Evolutionary conservation across 2,113 vertebrate species (phyloP).

Genomic region (Triplophysa rosa): DNA sequence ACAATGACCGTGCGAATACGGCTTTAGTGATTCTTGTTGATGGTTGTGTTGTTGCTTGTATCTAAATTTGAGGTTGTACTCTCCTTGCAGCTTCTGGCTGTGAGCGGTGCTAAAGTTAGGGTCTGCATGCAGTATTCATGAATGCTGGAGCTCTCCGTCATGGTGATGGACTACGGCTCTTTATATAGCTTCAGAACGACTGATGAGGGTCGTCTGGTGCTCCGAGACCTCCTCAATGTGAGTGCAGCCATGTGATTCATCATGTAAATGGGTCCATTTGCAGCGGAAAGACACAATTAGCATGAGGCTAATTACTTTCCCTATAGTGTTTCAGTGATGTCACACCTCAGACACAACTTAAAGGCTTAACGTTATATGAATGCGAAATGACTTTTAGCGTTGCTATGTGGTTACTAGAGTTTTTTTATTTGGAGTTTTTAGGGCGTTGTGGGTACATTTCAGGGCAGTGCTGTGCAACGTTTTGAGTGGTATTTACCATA

Average conservation of each 20-base stretch:
- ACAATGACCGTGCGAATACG: too few relatives aligned
- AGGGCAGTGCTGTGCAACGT: background rate
- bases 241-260: slow-evolving; percentile 28
- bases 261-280: slow-evolving; percentile 30
- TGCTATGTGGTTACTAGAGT: slow-evolving; percentile 1
- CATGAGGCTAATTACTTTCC: slow-evolving; percentile 21
- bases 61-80: slow-evolving; percentile 10
- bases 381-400: background rate
- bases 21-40: background rate
- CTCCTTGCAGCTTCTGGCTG: slow-evolving; percentile 14
- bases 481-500: background rate
- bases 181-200: slow-evolving; percentile 68
- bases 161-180: slow-evolving; percentile 69
- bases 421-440: background rate
- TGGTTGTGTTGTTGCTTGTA: background rate
- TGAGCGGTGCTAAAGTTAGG: slow-evolving; percentile 50
- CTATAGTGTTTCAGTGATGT: slow-evolving; percentile 5
- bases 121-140: slow-evolving; percentile 50
- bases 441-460: background rate
- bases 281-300: slow-evolving; percentile 16
- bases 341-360: background rate
- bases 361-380: background rate
- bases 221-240: slow-evolving; percentile 17
- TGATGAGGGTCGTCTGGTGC: slow-evolving; percentile 67
- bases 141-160: slow-evolving; percentile 30